phyloP scores from a whole-genome alignment of 2,888 invertebrate species.

The Pinctada fucata region DNA sequence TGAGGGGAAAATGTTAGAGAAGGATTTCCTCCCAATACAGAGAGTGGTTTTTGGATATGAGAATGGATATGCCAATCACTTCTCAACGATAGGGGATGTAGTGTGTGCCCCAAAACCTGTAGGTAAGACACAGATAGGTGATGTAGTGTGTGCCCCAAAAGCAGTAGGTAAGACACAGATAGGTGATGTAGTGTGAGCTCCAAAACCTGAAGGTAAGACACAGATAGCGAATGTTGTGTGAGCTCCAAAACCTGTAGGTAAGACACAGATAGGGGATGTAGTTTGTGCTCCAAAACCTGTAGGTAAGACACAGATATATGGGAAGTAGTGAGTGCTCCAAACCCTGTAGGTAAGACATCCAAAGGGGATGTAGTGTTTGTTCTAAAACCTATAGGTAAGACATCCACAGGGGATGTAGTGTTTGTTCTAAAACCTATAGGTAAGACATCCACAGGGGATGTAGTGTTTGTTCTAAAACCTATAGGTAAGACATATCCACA shows the following conservation, averaged over 20 bases:
- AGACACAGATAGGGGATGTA: slow-evolving; percentile 42
- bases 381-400: slow-evolving; percentile 57
- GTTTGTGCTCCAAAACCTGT: slow-evolving; percentile 56
- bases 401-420: slow-evolving; percentile 39
- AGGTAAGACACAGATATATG: slow-evolving; percentile 53
- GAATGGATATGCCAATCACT: slow-evolving; percentile 12
- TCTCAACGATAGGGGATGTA: slow-evolving; percentile 43
- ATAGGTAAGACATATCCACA: slow-evolving; percentile 54
- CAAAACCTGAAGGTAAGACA: slow-evolving; percentile 56
- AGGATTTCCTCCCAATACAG: slow-evolving; percentile 46
- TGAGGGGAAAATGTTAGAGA: slow-evolving; percentile 49
- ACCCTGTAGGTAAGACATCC: slow-evolving; percentile 54
- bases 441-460: slow-evolving; percentile 43
- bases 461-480: slow-evolving; percentile 55
- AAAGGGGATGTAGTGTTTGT: slow-evolving; percentile 52
- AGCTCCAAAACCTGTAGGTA: slow-evolving; percentile 57
- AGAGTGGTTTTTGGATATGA: slow-evolving; percentile 30
- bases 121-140: slow-evolving; percentile 50
- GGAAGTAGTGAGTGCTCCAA: slow-evolving; percentile 54
- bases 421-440: slow-evolving; percentile 60
- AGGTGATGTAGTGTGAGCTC: slow-evolving; percentile 52
- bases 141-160: slow-evolving; percentile 54
- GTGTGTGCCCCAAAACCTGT: slow-evolving; percentile 57
- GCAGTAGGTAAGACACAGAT: slow-evolving; percentile 54
- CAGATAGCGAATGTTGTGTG: slow-evolving; percentile 50